Evolutionary conservation across 2,797 vertebrate species (phyloP).

Genomic region (Ciconia nigra): DNA sequence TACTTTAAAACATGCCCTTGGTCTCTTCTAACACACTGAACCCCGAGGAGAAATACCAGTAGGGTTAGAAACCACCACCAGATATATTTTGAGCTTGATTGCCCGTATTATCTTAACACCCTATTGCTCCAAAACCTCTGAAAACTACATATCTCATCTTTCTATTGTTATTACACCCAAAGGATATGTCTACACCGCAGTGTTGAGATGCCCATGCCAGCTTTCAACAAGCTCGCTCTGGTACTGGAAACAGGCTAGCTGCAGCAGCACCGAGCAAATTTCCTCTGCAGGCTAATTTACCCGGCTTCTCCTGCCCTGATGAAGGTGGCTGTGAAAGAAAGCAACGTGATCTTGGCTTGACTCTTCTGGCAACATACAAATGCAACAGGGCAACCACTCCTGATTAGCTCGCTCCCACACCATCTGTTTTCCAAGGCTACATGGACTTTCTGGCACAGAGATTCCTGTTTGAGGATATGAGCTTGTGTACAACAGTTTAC

Average conservation of each 20-base stretch:
- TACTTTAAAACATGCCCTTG: conserved; percentile 36
- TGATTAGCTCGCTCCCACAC: conserved; percentile 36
- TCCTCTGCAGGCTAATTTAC: neutral
- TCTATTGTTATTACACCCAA: conserved; percentile 54
- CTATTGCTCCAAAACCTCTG: conserved; percentile 48
- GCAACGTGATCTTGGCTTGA: conserved; percentile 21
- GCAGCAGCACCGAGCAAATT: neutral
- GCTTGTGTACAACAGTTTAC: conserved; percentile 60
- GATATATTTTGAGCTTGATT: conserved; percentile 48
- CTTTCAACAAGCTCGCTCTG: neutral
- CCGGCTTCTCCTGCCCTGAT: neutral
- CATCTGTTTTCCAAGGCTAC: conserved; percentile 53
- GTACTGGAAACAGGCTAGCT: neutral
- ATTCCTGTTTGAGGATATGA: conserved; percentile 20
- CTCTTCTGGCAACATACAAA: conserved; percentile 35
- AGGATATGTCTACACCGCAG: conserved; percentile 57
- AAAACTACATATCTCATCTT: conserved; percentile 55
- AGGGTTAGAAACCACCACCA: conserved; percentile 61
- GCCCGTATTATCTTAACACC: conserved; percentile 51
- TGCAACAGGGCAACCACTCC: conserved; percentile 41
- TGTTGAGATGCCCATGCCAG: conserved; percentile 17
- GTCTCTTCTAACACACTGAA: conserved; percentile 36
- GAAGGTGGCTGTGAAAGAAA: conserved; percentile 18
- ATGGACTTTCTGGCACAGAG: conserved; percentile 47
- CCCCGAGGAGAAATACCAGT: conserved; percentile 58